Evolutionary conservation across 2,888 invertebrate species (phyloP), one percentile per base, ranked within the genome.

Genomic region (Tryphoninae sp.): DNA sequence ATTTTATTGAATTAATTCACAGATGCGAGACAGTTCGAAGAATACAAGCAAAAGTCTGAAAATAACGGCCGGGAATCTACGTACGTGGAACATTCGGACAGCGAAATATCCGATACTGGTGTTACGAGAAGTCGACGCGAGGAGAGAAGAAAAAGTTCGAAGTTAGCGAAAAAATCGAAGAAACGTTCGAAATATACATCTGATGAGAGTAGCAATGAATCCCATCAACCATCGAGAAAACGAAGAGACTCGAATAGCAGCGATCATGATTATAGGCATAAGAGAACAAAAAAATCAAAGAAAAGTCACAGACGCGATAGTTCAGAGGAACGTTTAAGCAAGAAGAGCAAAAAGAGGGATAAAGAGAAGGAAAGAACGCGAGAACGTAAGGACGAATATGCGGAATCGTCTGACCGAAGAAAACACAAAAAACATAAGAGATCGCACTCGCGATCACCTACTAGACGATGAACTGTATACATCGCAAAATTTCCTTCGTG

Each of bases 21-120:
- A 96, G 96, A 96, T 92, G 93, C 94, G 2, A 94, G 93, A 45
- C 95, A 95, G 84, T 96, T 94, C 89, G 95, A 96, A 85, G 94
- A 95, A 86, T 96, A 95, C 88, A 95, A 95, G 86, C 93, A 90
- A 84, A 93, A 91, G 67, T 73, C 2, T 0, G 40, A 61, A 45
- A 81, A 68, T 2, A 83, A 84, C 59, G 81, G 69, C 33, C 62
- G 82, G 68, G 78, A 85, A 74, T 26, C 76, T 8, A 79, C 76
- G 75, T 81, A 55, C 16, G 22, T 16, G 26, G 78, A 82, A 89
- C 75, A 88, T 89, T 77, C 73, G 19, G 45, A 71, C n/a, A 23
- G 49, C 8, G 76, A 84, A n/a, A 23, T 33, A 42, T 71, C 73
- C 13, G 53, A 78, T 16, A 82, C 55, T 86, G 87, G 67, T 3